phyloP scores from a whole-genome alignment of 1,140 invertebrate genomes.

The Plectrocnemia conspersa region DNA sequence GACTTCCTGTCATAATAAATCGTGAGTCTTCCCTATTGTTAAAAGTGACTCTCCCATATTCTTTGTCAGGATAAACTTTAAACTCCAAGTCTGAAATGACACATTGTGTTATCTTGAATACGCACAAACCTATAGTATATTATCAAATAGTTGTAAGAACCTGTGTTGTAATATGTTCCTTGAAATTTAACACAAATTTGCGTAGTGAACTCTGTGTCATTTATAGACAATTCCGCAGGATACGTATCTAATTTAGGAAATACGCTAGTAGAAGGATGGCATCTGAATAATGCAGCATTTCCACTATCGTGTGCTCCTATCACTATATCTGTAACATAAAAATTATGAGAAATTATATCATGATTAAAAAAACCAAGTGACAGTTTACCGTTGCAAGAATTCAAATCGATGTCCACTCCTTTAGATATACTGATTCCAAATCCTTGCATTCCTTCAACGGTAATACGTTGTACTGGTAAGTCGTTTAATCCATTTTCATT shows the following conservation, averaged over 20 bases:
- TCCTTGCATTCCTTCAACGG: constrained; percentile 39
- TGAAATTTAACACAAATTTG: neutral
- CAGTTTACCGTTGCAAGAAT: constrained; percentile 54
- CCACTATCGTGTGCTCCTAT: constrained; percentile 57
- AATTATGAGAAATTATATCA: neutral
- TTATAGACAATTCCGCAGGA: constrained; percentile 47
- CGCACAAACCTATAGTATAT: neutral
- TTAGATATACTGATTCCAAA: constrained; percentile 61
- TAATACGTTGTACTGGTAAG: constrained; percentile 39
- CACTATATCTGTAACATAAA: constrained; percentile 52
- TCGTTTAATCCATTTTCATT: constrained; percentile 47
- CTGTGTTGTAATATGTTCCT: neutral
- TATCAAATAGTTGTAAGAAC: neutral
- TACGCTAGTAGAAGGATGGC: constrained; percentile 53
- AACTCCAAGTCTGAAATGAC: neutral
- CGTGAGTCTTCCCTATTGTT: neutral
- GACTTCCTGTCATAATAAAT: neutral
- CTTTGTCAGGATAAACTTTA: neutral
- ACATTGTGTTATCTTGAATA: neutral
- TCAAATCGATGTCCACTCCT: constrained; percentile 57
- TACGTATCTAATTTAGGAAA: constrained; percentile 43
- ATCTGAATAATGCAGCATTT: constrained; percentile 52
- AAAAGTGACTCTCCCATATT: constrained; percentile 13
- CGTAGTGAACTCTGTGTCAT: constrained; percentile 36
- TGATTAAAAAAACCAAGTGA: neutral